A percentile compares a stretch with the other conserved stretches of the same genome.
phyloP scores from a whole-genome alignment of 2,888 invertebrate species.

The Hypolimnas misippus region DNA sequence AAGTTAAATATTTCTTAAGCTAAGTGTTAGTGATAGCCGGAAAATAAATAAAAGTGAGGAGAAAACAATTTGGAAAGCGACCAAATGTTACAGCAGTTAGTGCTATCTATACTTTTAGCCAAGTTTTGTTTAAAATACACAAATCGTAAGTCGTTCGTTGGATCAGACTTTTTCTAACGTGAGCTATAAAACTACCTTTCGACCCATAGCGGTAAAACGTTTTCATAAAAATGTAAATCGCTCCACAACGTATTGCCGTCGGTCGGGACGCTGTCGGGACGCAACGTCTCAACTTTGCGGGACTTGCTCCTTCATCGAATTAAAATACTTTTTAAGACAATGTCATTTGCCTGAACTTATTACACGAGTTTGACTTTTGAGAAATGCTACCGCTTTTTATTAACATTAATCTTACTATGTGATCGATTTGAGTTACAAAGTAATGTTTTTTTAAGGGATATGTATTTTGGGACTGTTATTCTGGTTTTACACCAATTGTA shows the following conservation, averaged over 20 bases:
- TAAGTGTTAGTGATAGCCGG: slow-evolving; percentile 25
- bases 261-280: slow-evolving; percentile 43
- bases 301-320: slow-evolving; percentile 70
- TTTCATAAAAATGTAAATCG: slow-evolving; percentile 82
- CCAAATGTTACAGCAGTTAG: slow-evolving; percentile 22
- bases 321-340: slow-evolving; percentile 74
- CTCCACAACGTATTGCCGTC: slow-evolving; percentile 71
- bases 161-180: slow-evolving; percentile 14
- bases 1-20: slow-evolving; percentile 8
- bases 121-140: slow-evolving; percentile 17
- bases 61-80: slow-evolving; percentile 24
- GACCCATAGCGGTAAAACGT: slow-evolving; percentile 62
- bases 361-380: slow-evolving; percentile 46
- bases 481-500: too few species aligned
- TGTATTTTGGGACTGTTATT: too few species aligned
- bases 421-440: not conserved
- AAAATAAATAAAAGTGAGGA: slow-evolving; percentile 22
- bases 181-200: slow-evolving; percentile 35
- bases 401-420: slow-evolving; percentile 17
- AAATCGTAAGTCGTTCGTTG: slow-evolving; percentile 24
- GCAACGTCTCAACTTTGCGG: slow-evolving; percentile 55
- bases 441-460: not conserved
- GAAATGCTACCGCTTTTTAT: slow-evolving; percentile 18
- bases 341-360: slow-evolving; percentile 63
- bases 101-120: slow-evolving; percentile 22